Percentiles rank a stretch among this genome's conserved stretches.
Evolutionary conservation across 2,888 invertebrate genomes (phyloP).

Genomic region (Steinernema hermaphroditum): DNA sequence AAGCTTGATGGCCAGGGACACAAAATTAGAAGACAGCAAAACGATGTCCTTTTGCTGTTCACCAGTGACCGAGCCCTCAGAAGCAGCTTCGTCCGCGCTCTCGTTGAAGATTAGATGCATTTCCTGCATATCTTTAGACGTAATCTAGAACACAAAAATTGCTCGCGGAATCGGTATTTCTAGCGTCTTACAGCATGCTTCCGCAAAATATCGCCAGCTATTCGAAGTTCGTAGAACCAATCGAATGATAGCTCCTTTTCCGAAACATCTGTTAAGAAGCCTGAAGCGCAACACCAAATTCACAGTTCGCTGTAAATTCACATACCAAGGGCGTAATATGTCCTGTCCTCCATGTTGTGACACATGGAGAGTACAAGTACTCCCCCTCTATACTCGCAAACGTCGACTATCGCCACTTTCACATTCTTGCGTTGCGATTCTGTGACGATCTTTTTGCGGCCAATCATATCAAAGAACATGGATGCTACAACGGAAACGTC

Average conservation of each 20-base stretch:
- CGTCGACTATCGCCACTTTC: not conserved
- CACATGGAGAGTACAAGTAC: not conserved
- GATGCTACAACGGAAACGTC: not conserved
- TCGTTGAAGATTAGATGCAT: not conserved
- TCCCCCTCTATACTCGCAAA: not conserved
- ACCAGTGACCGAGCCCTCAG: not conserved
- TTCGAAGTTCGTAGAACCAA: not conserved
- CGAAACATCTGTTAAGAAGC: not conserved
- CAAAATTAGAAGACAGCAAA: not conserved
- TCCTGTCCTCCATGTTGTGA: constrained; percentile 8
- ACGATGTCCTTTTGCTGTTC: not conserved
- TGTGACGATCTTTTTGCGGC: not conserved
- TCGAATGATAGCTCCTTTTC: not conserved
- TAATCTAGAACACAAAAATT: not conserved
- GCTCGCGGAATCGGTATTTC: not conserved
- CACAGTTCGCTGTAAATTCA: not conserved
- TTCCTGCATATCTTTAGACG: not conserved
- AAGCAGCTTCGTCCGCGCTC: not conserved
- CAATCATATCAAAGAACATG: not conserved
- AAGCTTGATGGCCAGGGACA: not conserved
- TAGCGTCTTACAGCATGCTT: not conserved
- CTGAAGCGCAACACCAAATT: not conserved
- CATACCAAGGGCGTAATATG: not conserved
- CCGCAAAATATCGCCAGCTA: not conserved
- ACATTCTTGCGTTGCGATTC: not conserved